phyloP scores from a whole-genome alignment of 2,888 invertebrate genomes.

The Gastracanthus pulcherrimus region DNA sequence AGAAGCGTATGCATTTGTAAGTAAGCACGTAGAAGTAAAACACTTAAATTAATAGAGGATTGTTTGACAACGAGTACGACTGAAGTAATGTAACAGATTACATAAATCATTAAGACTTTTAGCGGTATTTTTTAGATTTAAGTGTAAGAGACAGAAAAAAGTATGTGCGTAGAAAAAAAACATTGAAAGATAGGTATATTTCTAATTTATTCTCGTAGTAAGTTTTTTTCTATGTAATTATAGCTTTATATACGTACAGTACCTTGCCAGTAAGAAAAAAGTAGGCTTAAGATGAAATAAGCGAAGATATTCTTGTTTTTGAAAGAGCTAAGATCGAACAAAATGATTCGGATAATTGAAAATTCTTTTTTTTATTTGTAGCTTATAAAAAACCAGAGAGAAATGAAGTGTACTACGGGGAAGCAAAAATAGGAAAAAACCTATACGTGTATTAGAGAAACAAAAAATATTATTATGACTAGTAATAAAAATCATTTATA shows the following conservation, averaged over 20 bases:
- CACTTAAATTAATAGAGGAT: neutral
- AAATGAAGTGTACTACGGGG: constrained; percentile 24
- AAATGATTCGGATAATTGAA: constrained; percentile 13
- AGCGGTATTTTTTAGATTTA: neutral
- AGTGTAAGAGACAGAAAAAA: constrained; percentile 4
- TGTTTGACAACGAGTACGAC: neutral
- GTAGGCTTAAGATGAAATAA: constrained; percentile 12
- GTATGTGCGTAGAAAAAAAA: constrained; percentile 36
- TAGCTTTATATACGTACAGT: constrained; percentile 60
- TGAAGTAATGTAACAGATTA: neutral
- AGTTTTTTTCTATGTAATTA: constrained; percentile 58
- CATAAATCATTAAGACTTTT: neutral
- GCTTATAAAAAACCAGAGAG: constrained; percentile 22
- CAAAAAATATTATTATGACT: constrained; percentile 2
- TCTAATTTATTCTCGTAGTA: constrained; percentile 68
- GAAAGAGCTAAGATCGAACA: constrained; percentile 44
- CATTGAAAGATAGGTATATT: constrained; percentile 37
- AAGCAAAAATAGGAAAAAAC: constrained; percentile 1
- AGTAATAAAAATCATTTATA: constrained; percentile 12
- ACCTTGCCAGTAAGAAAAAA: constrained; percentile 70
- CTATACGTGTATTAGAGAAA: neutral
- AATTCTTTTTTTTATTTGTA: constrained; percentile 19
- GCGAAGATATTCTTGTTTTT: constrained; percentile 33
- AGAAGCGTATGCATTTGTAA: too few relatives aligned
- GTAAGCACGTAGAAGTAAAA: constrained; percentile 8